phyloP scores from a whole-genome alignment of 2,888 invertebrate species.

The Chymomyza caudatula region DNA sequence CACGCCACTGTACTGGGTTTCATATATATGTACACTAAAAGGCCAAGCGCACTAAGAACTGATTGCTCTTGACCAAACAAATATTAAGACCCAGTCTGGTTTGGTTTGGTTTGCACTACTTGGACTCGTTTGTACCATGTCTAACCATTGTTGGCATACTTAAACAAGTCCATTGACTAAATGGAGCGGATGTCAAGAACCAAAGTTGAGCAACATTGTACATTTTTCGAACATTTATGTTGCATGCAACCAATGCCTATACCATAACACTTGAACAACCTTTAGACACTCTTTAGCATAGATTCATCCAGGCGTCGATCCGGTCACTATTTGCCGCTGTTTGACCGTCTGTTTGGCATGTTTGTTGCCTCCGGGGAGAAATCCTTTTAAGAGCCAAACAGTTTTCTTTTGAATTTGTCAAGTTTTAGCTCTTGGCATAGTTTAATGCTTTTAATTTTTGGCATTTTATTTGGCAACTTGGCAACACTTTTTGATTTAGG shows the following conservation, averaged over 20 bases:
- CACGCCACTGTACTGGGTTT: too few species aligned
- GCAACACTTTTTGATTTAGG: not conserved
- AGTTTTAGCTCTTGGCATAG: conserved; percentile 38
- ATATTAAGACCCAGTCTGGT: not conserved
- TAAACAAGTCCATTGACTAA: conserved; percentile 40
- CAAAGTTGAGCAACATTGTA: conserved; percentile 51
- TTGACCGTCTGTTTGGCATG: conserved; percentile 30
- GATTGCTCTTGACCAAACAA: not conserved
- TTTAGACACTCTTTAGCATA: conserved; percentile 12
- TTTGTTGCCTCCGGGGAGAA: conserved; percentile 39
- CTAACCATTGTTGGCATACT: not conserved
- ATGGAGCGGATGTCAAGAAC: conserved; percentile 67
- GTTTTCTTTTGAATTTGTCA: conserved; percentile 37
- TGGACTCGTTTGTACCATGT: not conserved
- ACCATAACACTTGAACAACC: conserved; percentile 46
- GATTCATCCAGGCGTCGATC: not conserved
- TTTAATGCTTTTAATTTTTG: conserved; percentile 61
- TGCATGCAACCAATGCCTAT: conserved; percentile 43
- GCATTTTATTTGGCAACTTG: conserved; percentile 53
- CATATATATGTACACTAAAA: not conserved
- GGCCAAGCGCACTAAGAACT: not conserved
- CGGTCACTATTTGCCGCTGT: conserved; percentile 6
- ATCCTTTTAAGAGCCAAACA: conserved; percentile 29
- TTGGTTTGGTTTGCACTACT: not conserved
- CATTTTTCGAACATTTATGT: conserved; percentile 44